Conservation (phyloP, 2,113 vertebrate species). For the Ciconia maguari region DNA sequence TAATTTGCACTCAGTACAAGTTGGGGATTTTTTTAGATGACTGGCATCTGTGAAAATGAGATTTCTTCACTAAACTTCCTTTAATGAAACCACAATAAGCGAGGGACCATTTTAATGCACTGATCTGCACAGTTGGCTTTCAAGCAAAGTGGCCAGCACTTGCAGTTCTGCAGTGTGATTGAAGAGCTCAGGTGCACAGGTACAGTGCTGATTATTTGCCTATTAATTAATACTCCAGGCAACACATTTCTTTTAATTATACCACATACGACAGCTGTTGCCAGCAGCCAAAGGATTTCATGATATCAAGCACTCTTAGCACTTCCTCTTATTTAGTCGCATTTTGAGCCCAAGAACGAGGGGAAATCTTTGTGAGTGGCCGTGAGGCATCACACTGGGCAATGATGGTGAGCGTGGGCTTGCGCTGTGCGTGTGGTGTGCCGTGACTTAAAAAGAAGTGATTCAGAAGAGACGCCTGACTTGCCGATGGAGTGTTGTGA, state of each 20-base stretch:
- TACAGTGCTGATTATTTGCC: neutral
- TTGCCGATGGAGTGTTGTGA: accelerated
- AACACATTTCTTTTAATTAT: neutral
- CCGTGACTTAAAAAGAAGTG: accelerated
- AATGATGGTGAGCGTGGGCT: accelerated
- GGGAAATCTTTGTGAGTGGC: too few relatives aligned
- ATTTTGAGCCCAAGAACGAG: neutral
- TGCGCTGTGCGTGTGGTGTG: accelerated
- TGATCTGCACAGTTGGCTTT: neutral
- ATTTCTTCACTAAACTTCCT: conserved; percentile 38
- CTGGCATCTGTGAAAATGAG: conserved; percentile 52
- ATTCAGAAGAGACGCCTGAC: neutral
- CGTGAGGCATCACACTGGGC: accelerated
- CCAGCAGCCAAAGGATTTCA: neutral
- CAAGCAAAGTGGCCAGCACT: neutral
- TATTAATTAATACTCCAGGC: conserved; percentile 12
- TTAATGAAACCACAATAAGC: conserved; percentile 25
- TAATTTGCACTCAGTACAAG: conserved; percentile 25
- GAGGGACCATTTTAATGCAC: neutral
- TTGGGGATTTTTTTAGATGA: conserved; percentile 32
- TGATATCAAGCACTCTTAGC: accelerated
- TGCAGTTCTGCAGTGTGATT: neutral
- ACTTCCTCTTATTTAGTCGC: neutral
- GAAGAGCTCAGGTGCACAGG: neutral
- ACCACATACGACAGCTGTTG: neutral